Conservation (phyloP, 2,797 vertebrate species). For the Lepus oiostolus region DNA sequence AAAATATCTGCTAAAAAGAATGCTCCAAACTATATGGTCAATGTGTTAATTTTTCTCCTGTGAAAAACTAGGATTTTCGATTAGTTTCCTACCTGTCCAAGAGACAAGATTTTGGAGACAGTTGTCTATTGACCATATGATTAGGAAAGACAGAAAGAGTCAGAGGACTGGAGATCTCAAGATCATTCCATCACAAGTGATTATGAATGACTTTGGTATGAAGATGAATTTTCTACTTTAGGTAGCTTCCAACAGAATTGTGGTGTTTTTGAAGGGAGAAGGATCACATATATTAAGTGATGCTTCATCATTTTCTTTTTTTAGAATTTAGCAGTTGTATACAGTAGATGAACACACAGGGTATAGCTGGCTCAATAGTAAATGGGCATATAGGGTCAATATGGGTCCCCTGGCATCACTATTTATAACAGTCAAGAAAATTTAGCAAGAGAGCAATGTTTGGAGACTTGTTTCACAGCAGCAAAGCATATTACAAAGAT, state of each 20-base stretch:
- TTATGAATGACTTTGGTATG: not conserved
- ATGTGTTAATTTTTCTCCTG: constrained; percentile 41
- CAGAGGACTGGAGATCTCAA: not conserved
- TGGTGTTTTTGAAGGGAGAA: not conserved
- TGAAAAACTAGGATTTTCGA: constrained; percentile 50
- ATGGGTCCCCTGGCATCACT: not conserved
- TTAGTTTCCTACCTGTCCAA: constrained; percentile 53
- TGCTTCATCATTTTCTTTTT: not conserved
- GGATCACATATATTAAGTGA: not conserved
- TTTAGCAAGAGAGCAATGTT: not conserved
- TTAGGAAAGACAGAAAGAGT: not conserved
- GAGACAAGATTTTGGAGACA: not conserved
- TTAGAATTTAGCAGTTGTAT: constrained; percentile 42
- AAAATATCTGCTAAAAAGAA: constrained; percentile 48
- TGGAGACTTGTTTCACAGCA: constrained; percentile 8
- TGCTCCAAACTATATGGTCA: not conserved
- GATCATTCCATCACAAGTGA: not conserved
- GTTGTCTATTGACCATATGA: not conserved
- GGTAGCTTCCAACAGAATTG: not conserved
- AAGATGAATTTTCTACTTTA: constrained; percentile 35
- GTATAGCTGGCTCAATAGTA: not conserved
- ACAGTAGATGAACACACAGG: not conserved
- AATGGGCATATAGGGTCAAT: not conserved
- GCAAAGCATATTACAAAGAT: not conserved
- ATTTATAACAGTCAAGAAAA: not conserved